phyloP scores from a whole-genome alignment of 2,113 vertebrate species.

The Cygnus atratus region DNA sequence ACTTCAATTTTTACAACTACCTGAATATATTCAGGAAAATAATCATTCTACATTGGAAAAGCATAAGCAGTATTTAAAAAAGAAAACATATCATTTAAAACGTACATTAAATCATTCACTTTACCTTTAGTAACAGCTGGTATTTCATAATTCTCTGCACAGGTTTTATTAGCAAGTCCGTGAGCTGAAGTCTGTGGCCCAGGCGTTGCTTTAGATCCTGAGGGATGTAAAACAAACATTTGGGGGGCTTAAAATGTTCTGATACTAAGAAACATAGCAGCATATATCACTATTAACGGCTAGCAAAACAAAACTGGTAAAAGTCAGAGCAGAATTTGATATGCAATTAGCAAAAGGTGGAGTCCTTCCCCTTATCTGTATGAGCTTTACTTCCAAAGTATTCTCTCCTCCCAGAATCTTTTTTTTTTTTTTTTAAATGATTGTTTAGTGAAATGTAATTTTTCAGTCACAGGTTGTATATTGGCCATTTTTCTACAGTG shows the following conservation, averaged over 20 bases:
- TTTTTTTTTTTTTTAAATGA: background rate
- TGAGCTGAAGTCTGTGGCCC: constrained; percentile 91
- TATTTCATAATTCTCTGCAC: constrained; percentile 99
- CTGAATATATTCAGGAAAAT: background rate
- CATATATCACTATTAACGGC: background rate
- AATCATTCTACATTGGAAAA: background rate
- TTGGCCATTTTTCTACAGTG: background rate
- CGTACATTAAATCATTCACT: background rate
- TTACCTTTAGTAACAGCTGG: constrained; percentile 96
- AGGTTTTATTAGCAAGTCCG: constrained; percentile 94
- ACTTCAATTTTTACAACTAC: background rate
- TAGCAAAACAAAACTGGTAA: background rate
- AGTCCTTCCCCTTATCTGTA: background rate
- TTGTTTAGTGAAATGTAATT: background rate
- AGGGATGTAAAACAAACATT: background rate
- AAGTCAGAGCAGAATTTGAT: background rate
- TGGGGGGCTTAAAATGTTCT: background rate
- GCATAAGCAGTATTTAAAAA: background rate
- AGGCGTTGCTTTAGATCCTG: constrained; percentile 94
- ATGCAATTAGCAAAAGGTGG: background rate
- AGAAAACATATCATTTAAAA: background rate
- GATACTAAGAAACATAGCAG: background rate
- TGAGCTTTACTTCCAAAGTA: background rate
- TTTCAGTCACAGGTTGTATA: background rate
- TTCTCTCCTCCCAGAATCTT: background rate